Conservation (phyloP, 2,113 vertebrate genomes). For the Sturnira hondurensis region DNA sequence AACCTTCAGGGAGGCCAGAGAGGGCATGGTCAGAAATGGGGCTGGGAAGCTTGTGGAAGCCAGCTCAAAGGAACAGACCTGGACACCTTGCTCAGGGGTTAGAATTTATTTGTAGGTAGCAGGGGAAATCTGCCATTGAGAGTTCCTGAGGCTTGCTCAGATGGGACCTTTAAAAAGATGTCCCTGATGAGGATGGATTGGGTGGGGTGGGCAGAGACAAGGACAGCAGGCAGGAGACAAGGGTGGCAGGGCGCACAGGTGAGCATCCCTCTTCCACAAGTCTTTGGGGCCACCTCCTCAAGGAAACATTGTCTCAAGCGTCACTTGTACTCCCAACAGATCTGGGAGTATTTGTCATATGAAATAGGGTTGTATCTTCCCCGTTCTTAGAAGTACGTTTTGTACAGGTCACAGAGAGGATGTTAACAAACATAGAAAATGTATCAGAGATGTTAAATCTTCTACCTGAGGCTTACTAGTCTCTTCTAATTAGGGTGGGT, state of each 20-base stretch:
- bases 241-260: not conserved
- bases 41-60: not conserved
- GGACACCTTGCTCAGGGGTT: not conserved
- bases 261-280: not conserved
- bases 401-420: not conserved
- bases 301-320: not conserved
- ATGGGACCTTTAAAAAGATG: not conserved
- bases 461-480: constrained; percentile 25
- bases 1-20: not conserved
- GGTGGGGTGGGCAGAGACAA: not conserved
- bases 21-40: not conserved
- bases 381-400: not conserved
- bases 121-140: not conserved
- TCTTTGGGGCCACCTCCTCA: not conserved
- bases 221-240: not conserved
- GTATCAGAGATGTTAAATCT: not conserved
- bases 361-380: not conserved
- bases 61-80: not conserved
- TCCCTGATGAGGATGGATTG: not conserved
- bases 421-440: not conserved
- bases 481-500: not conserved
- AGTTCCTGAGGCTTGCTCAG: not conserved
- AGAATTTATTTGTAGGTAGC: not conserved
- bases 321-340: not conserved
- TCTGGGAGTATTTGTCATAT: not conserved